phyloP scores from a whole-genome alignment of 1,140 invertebrate genomes.

The Diuraphis noxia region DNA sequence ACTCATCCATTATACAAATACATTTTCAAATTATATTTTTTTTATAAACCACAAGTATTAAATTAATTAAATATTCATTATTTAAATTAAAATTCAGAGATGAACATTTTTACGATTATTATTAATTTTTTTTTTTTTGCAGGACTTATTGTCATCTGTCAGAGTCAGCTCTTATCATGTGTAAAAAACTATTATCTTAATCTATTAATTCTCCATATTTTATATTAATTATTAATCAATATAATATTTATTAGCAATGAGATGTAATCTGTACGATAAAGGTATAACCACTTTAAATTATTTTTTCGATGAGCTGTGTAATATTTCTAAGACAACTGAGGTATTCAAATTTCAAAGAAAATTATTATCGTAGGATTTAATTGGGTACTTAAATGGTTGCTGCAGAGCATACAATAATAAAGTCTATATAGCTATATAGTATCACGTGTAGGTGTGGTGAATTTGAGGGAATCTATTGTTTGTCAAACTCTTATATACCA shows the following conservation, averaged over 20 bases:
- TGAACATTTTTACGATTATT: neutral
- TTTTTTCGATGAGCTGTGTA: neutral
- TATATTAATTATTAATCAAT: neutral
- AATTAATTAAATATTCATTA: conserved; percentile 8
- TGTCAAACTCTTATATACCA: neutral
- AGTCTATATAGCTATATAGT: neutral
- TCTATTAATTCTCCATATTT: neutral
- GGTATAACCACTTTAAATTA: neutral
- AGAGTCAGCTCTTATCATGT: neutral
- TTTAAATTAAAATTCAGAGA: neutral
- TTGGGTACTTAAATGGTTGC: neutral
- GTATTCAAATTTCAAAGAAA: neutral
- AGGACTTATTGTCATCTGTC: neutral
- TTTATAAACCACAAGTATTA: neutral
- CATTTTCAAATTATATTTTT: neutral
- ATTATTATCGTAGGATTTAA: neutral
- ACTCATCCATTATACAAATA: neutral
- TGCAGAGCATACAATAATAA: neutral
- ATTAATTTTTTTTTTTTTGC: too few species aligned
- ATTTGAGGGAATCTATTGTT: neutral
- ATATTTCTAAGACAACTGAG: neutral
- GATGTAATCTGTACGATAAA: neutral
- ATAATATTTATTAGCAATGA: neutral
- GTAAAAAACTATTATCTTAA: neutral
- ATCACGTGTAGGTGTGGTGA: neutral